Evolutionary conservation across 2,113 vertebrate species (phyloP), one percentile per base, ranked within the genome.

Genomic region (Hirundichthys speculiger): DNA sequence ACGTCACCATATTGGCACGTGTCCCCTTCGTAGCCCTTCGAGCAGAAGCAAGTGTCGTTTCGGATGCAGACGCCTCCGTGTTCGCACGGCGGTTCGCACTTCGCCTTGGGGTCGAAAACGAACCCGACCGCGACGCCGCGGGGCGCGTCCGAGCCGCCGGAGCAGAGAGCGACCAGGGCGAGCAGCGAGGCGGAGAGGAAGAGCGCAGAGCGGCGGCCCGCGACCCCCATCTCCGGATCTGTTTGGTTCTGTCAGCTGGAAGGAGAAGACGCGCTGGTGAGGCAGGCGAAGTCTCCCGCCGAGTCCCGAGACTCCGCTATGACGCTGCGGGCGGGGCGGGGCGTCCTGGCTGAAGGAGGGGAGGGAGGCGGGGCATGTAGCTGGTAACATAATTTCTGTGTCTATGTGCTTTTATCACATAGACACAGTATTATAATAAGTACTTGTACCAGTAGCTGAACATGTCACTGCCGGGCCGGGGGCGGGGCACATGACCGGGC

Each of bases 1-100:
- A 75, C 77, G 40, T 93, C 87, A 96, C 94, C 94, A 85, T 92
- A 93, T 82, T 93, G 92, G 93, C 95, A 95, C 83, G 51, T 92
- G 75, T 94, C 93, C 49, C 94, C 94, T 49, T 94, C 94, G 22
- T 95, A 95, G 46, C 94, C 94, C 2, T 69, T 87, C 70, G 91
- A 75, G 86, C 94, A 96, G 86, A 91, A 90, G 75, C 94, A 96
- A 52, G 93, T 93, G 90, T 90, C 87, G 88, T 95, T 94, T 50
- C 92, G 86, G 69, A 94, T 93, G 88, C 94, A 96, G 47, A 94
- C 54, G 13, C 94, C 94, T 0, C 84, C 91, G 80, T 95, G 93
- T 56, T 70, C 77, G 75, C 95, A 96, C 64, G 86, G 87, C 2
- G 93, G 94, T 0, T 91, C 89, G 79, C 94, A 96, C 41, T 41